Percentiles rank a stretch among this genome's conserved stretches.
phyloP scores from a whole-genome alignment of 2,797 vertebrate species.

The Oophaga sylvatica region DNA sequence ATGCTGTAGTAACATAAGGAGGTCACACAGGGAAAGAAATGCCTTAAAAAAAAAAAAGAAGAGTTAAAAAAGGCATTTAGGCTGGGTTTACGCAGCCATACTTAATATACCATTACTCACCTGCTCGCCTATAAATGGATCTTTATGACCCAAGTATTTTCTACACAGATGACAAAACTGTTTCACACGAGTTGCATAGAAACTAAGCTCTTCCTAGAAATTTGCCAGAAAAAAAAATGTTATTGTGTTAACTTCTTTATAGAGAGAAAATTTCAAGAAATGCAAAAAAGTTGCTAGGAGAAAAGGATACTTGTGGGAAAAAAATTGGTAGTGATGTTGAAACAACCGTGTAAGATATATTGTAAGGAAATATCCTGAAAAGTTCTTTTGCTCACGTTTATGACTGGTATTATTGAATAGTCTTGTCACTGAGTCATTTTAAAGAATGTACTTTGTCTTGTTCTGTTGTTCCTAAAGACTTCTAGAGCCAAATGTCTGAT shows the following conservation, averaged over 20 bases:
- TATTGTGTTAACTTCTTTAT: background rate
- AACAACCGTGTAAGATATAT: too few species aligned
- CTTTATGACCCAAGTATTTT: slow-evolving; percentile 76
- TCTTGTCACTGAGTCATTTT: too few species aligned
- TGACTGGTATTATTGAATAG: too few species aligned
- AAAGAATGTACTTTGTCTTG: too few species aligned
- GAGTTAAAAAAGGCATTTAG: background rate
- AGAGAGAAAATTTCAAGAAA: background rate
- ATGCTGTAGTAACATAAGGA: slow-evolving; percentile 83
- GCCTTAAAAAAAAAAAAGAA: slow-evolving; percentile 30
- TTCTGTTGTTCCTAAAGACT: too few species aligned
- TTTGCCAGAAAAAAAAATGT: background rate
- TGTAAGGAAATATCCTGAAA: too few species aligned
- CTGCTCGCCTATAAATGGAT: slow-evolving; percentile 79
- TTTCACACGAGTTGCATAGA: slow-evolving; percentile 78
- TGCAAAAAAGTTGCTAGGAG: background rate
- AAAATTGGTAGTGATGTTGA: too few species aligned
- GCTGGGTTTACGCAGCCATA: background rate
- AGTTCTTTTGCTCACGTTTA: too few species aligned
- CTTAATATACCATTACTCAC: slow-evolving; percentile 66
- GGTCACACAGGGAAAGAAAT: slow-evolving; percentile 85
- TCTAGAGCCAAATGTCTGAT: too few species aligned
- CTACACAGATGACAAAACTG: slow-evolving; percentile 79
- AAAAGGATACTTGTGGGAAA: too few species aligned
- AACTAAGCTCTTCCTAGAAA: slow-evolving; percentile 75